phyloP scores from a whole-genome alignment of 2,797 vertebrate species.

The Sebastolobus alascanus region DNA sequence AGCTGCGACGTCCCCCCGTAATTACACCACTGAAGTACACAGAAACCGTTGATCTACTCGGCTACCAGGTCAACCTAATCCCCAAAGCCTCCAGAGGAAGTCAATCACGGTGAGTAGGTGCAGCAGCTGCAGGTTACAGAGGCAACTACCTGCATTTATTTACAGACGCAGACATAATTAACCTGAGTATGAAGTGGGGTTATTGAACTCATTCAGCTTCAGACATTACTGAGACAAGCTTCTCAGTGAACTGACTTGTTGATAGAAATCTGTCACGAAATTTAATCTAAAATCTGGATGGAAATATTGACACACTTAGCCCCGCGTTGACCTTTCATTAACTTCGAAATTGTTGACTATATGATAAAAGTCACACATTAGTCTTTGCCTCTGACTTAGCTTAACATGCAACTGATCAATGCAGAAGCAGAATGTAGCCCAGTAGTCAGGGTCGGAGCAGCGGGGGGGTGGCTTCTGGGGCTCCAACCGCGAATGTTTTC shows the following conservation, averaged over 20 bases:
- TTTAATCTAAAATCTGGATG: constrained; percentile 18
- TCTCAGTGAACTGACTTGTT: constrained; percentile 18
- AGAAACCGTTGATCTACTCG: constrained; percentile 70
- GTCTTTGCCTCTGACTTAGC: not conserved
- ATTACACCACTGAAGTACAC: constrained; percentile 69
- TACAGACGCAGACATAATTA: constrained; percentile 78
- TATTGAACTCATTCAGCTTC: constrained; percentile 59
- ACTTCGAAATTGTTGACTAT: not conserved
- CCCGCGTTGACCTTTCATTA: not conserved
- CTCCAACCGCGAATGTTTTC: no score
- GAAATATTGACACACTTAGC: constrained; percentile 4
- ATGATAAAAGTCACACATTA: not conserved
- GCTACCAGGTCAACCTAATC: constrained; percentile 80
- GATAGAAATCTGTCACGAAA: constrained; percentile 18
- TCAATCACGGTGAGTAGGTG: constrained; percentile 74
- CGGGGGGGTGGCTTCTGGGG: no score
- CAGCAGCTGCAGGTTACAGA: constrained; percentile 65
- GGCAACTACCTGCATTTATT: constrained; percentile 78
- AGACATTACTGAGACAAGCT: constrained; percentile 38
- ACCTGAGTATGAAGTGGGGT: constrained; percentile 71
- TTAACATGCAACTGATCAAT: not conserved
- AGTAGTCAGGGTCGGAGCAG: no score
- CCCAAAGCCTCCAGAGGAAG: constrained; percentile 77
- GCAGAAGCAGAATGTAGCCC: not conserved
- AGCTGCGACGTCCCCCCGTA: constrained; percentile 58